Conservation (phyloP, 1,140 invertebrate species). For the Whitmania pigra region DNA sequence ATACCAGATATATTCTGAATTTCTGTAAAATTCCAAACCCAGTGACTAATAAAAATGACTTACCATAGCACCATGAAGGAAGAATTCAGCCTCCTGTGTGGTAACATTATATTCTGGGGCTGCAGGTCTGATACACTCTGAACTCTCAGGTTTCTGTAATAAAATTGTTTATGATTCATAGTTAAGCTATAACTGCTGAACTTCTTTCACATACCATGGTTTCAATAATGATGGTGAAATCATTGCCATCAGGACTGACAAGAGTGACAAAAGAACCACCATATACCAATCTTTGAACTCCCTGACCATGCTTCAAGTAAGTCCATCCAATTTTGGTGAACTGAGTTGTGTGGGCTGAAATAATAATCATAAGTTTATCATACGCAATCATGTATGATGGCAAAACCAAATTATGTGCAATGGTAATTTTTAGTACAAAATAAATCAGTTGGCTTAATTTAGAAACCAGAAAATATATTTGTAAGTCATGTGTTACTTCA, state of each 20-base stretch:
- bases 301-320: slow-evolving; percentile 37
- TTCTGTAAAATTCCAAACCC: no score
- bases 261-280: slow-evolving; percentile 39
- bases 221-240: slow-evolving; percentile 40
- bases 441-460: no score
- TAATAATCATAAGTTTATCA: background rate
- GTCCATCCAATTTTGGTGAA: slow-evolving; percentile 39
- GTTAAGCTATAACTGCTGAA: background rate
- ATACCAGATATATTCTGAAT: no score
- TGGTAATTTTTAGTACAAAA: no score
- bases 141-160: no score
- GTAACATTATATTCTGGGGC: slow-evolving; percentile 36
- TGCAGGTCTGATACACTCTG: slow-evolving; percentile 37
- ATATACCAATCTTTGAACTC: slow-evolving; percentile 31
- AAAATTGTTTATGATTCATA: background rate
- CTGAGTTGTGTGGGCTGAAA: slow-evolving; percentile 39
- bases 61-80: slow-evolving; percentile 35
- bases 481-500: no score
- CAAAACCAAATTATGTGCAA: no score
- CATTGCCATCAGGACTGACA: slow-evolving; percentile 31
- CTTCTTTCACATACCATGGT: slow-evolving; percentile 34
- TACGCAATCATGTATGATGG: background rate
- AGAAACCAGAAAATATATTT: no score
- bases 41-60: no score
- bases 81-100: slow-evolving; percentile 33